These are phyloP conservation scores for Oplegnathus fasciatus DNA, from an alignment of 2,113 vertebrate genomes.

Conservation along the genomic window DNA sequence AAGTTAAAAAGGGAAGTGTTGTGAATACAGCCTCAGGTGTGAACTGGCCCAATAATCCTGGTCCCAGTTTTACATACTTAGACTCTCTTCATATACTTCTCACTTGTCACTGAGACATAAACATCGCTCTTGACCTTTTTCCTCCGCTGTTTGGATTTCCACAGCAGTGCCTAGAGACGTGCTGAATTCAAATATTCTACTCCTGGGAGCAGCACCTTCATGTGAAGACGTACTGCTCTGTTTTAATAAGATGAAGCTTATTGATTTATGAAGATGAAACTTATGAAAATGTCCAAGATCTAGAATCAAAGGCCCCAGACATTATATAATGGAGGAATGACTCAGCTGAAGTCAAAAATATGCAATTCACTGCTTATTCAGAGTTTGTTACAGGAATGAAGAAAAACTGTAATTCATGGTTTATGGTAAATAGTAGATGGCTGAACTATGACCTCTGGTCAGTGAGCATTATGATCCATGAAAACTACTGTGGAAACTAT, in stretches of 20 bases:
- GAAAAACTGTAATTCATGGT: neutral
- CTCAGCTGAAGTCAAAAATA: neutral
- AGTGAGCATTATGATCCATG: neutral
- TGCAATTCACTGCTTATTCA: neutral
- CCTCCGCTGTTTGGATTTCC: constrained; percentile 9
- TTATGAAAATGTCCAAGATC: constrained; percentile 6
- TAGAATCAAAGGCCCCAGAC: neutral
- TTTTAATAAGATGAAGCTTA: constrained; percentile 14
- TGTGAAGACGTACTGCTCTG: neutral
- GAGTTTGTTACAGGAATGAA: neutral
- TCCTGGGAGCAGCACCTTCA: constrained; percentile 5
- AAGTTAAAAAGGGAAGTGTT: neutral
- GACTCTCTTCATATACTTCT: constrained; percentile 17
- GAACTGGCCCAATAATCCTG: neutral
- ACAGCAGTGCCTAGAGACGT: neutral
- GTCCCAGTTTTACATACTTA: neutral
- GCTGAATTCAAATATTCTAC: constrained; percentile 23
- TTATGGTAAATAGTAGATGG: neutral
- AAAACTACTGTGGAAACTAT: neutral
- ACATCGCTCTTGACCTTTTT: constrained; percentile 21
- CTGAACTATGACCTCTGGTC: neutral
- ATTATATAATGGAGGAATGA: neutral
- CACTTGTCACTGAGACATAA: constrained; percentile 30
- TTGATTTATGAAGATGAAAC: neutral
- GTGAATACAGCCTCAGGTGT: neutral